These are phyloP conservation scores for Myotis brandtii DNA, from an alignment of 2,113 vertebrate species.

Conservation along the genomic window DNA sequence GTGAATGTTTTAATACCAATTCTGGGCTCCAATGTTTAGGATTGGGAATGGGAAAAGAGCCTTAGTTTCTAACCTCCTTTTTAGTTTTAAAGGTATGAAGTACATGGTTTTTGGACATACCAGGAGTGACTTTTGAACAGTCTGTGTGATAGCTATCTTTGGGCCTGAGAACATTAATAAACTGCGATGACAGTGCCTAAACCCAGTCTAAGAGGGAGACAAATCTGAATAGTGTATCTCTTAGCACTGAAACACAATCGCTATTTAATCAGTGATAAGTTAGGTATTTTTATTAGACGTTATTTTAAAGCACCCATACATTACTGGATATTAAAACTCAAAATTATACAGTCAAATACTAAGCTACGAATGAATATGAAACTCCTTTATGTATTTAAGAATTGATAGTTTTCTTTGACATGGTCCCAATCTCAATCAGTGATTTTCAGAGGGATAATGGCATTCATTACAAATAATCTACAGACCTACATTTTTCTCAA, in stretches of 20 bases:
- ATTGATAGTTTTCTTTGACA: neutral
- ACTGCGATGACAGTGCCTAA: neutral
- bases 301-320: neutral
- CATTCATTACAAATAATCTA: neutral
- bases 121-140: neutral
- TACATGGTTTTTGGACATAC: neutral
- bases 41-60: neutral
- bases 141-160: neutral
- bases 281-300: neutral
- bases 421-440: neutral
- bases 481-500: neutral
- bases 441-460: neutral
- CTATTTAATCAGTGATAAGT: neutral
- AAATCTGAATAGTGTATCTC: neutral
- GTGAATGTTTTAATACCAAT: neutral
- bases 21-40: neutral
- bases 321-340: neutral
- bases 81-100: neutral
- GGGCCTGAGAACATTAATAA: neutral
- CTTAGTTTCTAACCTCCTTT: neutral
- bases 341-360: neutral
- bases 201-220: neutral
- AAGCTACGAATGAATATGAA: neutral
- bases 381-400: neutral
- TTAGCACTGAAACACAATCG: neutral